Conservation (phyloP, 2,888 invertebrate genomes). For the Hemaris fuciformis region DNA sequence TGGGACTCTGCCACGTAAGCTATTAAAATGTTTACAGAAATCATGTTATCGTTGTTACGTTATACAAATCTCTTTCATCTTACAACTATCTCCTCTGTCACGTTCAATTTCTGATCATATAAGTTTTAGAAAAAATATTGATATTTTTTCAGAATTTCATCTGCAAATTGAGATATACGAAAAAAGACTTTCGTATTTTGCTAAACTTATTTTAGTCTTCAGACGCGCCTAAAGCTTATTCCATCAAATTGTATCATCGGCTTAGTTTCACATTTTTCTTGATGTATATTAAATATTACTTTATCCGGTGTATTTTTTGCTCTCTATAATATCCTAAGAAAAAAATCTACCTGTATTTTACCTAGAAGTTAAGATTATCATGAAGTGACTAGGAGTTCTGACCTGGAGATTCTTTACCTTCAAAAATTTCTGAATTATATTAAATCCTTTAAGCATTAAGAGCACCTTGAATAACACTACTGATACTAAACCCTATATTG, state of each 20-base stretch:
- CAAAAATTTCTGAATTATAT: too few species aligned
- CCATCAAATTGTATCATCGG: neutral
- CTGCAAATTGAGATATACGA: neutral
- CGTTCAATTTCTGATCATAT: neutral
- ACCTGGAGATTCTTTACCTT: too few species aligned
- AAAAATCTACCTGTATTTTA: neutral
- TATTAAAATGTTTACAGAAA: too few species aligned
- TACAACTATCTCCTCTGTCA: neutral
- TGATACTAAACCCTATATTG: too few species aligned
- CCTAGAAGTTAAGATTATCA: too few species aligned
- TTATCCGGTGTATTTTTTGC: neutral
- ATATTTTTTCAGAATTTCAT: neutral
- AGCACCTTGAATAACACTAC: too few species aligned
- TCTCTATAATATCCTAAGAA: neutral
- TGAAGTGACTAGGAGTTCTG: too few species aligned
- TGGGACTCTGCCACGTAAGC: too few species aligned
- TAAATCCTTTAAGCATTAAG: too few species aligned
- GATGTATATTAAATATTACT: constrained; percentile 10
- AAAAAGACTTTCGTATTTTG: neutral
- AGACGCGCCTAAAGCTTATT: neutral
- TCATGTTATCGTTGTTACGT: too few species aligned
- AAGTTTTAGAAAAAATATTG: neutral
- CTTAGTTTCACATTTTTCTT: constrained; percentile 11
- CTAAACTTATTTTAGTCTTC: neutral
- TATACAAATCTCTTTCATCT: too few species aligned